A percentile compares a stretch with the other conserved stretches of the same genome.
phyloP scores from a whole-genome alignment of 2,113 vertebrate genomes.

The Grammomys dolichurus region DNA sequence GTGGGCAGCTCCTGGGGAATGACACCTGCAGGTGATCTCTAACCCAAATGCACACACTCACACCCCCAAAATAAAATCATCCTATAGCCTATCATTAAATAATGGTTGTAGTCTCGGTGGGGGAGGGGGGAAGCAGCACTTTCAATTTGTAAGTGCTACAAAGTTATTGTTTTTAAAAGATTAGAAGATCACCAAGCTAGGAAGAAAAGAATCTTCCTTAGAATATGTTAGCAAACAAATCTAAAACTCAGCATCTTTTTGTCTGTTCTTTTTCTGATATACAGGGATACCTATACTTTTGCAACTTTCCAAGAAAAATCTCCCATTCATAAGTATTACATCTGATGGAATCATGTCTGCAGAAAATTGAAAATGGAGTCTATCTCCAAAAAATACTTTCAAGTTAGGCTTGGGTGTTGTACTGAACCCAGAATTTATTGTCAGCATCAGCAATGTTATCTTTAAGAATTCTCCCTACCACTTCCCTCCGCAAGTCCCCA shows the following conservation, averaged over 20 bases:
- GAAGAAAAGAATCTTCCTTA: neutral
- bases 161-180: neutral
- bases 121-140: neutral
- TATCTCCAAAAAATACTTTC: constrained; percentile 55
- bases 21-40: neutral
- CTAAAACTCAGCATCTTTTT: neutral
- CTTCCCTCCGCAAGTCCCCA: neutral
- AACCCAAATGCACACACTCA: neutral
- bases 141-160: neutral
- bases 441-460: neutral
- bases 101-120: neutral
- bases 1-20: neutral
- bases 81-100: neutral
- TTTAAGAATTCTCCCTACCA: neutral
- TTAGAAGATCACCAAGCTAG: neutral
- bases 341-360: constrained; percentile 6
- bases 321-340: neutral
- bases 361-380: constrained; percentile 43
- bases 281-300: neutral
- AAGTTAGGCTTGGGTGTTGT: constrained; percentile 15
- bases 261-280: neutral
- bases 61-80: neutral
- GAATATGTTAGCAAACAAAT: neutral
- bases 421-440: constrained; percentile 44
- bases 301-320: constrained; percentile 62